phyloP scores from a whole-genome alignment of 37 sponge, comb jelly and placozoan genomes.

The Amphimedon queenslandica region DNA sequence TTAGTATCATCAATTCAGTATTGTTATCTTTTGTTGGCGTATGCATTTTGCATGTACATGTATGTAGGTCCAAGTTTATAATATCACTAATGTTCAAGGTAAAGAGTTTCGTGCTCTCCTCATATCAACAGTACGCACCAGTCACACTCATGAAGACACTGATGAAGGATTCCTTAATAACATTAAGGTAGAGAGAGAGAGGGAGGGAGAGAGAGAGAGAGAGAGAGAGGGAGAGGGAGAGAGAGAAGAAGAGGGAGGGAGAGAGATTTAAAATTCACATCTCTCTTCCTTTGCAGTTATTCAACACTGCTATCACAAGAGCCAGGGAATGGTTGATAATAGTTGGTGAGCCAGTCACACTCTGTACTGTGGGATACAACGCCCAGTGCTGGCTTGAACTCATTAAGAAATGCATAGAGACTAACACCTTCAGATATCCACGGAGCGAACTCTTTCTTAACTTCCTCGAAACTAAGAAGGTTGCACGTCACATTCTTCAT shows the following conservation, averaged over 20 bases:
- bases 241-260: neutral
- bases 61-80: slow-evolving; percentile 55
- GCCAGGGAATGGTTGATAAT: slow-evolving; percentile 79
- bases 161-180: slow-evolving; percentile 72
- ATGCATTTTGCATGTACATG: neutral
- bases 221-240: neutral
- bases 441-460: slow-evolving; percentile 46
- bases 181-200: slow-evolving; percentile 55
- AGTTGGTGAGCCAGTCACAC: slow-evolving; percentile 87
- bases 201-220: neutral
- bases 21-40: neutral
- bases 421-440: slow-evolving; percentile 49
- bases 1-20: too few relatives aligned
- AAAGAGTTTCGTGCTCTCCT: slow-evolving; percentile 78
- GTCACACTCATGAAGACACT: slow-evolving; percentile 8
- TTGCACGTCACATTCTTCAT: slow-evolving; percentile 12
- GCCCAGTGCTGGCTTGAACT: slow-evolving; percentile 84
- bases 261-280: neutral
- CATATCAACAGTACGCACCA: slow-evolving; percentile 78
- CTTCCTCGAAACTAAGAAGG: slow-evolving; percentile 35
- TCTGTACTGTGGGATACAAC: slow-evolving; percentile 84
- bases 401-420: slow-evolving; percentile 48
- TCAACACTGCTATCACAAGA: slow-evolving; percentile 90
- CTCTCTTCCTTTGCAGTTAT: slow-evolving; percentile 54
- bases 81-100: slow-evolving; percentile 76